Conservation (phyloP, 2,888 invertebrate genomes). For the Cryptosula pallasiana region DNA sequence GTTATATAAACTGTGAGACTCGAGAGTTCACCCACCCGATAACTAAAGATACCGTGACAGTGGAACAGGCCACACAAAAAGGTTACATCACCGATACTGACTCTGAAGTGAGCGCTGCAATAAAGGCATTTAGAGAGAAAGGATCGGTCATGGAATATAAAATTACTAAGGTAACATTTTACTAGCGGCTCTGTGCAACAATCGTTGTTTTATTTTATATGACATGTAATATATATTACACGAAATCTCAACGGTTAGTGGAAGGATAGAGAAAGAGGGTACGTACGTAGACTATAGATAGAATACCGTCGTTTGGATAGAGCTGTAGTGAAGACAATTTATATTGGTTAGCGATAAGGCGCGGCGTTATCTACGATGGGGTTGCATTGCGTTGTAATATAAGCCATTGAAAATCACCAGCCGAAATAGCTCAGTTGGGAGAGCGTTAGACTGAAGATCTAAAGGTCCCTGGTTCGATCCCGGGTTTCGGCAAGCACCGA, state of each 20-base stretch:
- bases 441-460: slow-evolving; percentile 24
- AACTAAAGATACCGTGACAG: slow-evolving; percentile 57
- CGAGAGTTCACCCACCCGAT: slow-evolving; percentile 53
- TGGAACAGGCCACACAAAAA: slow-evolving; percentile 72
- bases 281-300: no score
- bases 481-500: slow-evolving; percentile 22
- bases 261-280: no score
- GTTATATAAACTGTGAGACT: slow-evolving; percentile 51
- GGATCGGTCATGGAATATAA: slow-evolving; percentile 21
- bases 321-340: no score
- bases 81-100: slow-evolving; percentile 63
- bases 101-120: not conserved
- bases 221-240: no score
- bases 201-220: no score
- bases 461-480: slow-evolving; percentile 24
- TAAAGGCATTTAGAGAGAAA: not conserved
- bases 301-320: no score
- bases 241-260: no score
- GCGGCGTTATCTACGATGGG: no score
- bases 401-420: not conserved
- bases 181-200: no score
- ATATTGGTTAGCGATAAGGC: no score
- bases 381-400: not conserved
- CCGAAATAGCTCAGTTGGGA: slow-evolving; percentile 24
- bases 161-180: not conserved